These are phyloP conservation scores for Polyodon spathula DNA, from an alignment of 2,113 vertebrate genomes.

Conservation along the genomic window DNA sequence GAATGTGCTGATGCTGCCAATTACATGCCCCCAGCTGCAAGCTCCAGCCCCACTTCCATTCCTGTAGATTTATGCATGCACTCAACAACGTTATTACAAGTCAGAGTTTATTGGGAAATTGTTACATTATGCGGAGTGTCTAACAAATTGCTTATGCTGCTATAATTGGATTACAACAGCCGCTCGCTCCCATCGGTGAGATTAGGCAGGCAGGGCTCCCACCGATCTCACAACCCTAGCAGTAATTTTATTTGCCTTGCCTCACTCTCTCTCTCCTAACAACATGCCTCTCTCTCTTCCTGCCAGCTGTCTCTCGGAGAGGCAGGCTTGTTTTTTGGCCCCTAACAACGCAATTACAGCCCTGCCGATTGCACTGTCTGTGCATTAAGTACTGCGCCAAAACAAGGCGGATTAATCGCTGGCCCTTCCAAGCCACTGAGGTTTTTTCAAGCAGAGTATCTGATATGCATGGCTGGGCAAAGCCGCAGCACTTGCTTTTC, in stretches of 20 bases:
- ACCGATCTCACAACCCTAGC: conserved; percentile 77
- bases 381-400: conserved; percentile 90
- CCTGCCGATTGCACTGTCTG: conserved; percentile 87
- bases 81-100: conserved; percentile 96
- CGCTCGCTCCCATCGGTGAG: conserved; percentile 98
- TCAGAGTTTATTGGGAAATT: conserved; percentile 98
- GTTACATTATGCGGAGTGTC: conserved; percentile 98
- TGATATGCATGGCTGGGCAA: conserved; percentile 53
- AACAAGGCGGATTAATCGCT: conserved; percentile 91
- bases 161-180: conserved; percentile 99
- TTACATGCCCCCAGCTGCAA: conserved; percentile 84
- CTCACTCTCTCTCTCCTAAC: conserved; percentile 76
- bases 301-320: conserved; percentile 94
- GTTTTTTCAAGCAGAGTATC: conserved; percentile 58
- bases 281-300: conserved; percentile 76
- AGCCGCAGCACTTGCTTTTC: conserved; percentile 32
- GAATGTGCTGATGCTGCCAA: conserved; percentile 87
- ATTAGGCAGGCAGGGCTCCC: conserved; percentile 93
- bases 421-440: conserved; percentile 70
- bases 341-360: conserved; percentile 87
- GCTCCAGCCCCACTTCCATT: conserved; percentile 73
- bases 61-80: conserved; percentile 86
- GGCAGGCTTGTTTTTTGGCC: conserved; percentile 87
- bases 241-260: conserved; percentile 91
- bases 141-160: conserved; percentile 98